Base-by-base conservation (phyloP, 2,113 vertebrate genomes). In the Erinaceus europaeus region DNA sequence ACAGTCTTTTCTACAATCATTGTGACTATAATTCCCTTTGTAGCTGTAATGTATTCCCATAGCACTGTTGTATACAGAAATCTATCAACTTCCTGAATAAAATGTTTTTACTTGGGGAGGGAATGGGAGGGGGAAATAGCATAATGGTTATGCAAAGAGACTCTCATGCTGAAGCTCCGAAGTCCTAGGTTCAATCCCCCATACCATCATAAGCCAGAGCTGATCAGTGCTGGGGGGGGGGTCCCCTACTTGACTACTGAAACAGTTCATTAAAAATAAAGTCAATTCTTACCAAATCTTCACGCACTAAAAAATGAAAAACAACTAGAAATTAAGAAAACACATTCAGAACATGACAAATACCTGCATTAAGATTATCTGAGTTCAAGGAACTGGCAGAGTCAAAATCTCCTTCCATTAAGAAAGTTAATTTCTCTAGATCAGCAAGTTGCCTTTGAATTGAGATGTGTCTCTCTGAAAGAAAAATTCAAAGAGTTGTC, bases 391-490 rank as follows among this genome's bases (percentile, higher is more conserved):
- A 82, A 71, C n/a, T 64, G 68, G 92, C 62, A 36, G 92, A 27
- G 11, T 90, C 80, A 80, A 90, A 96, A 95, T 97, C 93, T 96
- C 98, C 97, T 94, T 98, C 98, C 68, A 96, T 97, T 73, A 98
- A 86, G 48, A 98, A 97, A 62, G 98, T 98, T 90, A 99, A 96
- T 89, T 96, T 97, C 96, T 98, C 98, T 21, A 99, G 97, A 32
- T 98, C 98, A 59, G 98, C 97, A 92, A 99, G 97, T 9, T 97
- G 94, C 53, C 97, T 97, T 91, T 99, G 99, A 96, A 99, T 99
- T 76, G 99, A 99, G 88, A 98, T 95, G 88, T 99, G 99, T 96
- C 97, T 98, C 82, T 98, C 99, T 99, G 96, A 76, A 97, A 98
- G 67, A 40, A 53, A 93, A 91, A 34, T 86, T 50, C 48, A 92